Evolutionary conservation across 2,888 invertebrate species (phyloP), one percentile per base, ranked within the genome.

Genomic region (Xylocampa areola): DNA sequence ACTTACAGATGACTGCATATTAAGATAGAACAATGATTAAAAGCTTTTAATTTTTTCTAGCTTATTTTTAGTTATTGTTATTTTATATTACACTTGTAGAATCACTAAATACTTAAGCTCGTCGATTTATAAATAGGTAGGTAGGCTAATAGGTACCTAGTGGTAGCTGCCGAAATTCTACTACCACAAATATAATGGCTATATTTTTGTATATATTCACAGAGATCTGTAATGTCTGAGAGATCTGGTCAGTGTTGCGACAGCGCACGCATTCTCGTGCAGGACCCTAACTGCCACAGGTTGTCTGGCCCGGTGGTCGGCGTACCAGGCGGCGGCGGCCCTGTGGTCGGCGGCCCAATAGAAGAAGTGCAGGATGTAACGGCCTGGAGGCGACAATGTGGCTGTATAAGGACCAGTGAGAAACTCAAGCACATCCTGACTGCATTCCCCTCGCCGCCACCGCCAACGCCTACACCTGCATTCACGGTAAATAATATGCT

Each of bases 391-490:
- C 77, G 86, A 2, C 76, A 78, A 10, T 92, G 92, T 63, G 89
- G 91, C 1, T 92, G 92, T 51, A 40, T 88, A 30, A 80, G 78
- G 21, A 93, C 92, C 29, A 93, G 91, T 57, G 90, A 91, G 1
- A 93, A 92, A 70, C 65, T 94, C 39, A 86, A 82, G 47, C 63
- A 81, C 41, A 79, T 92, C 14, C 54, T 94, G 11, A 76, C 79
- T 17, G 53, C 61, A 0, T 92, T 93, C 49, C 92, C 92, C 0
- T 10, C 73, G 1, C 68, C 89, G 0, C 85, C 89, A 0, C 88
- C 91, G 0, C 90, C 91, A 0, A 69, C 88, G 1, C 81, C 86
- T 10, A 1, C 14, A 2, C 1, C 4, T 17, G 2, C 13, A 5
- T 8, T 4, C 1, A 7, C 2, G 19, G 53, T 40, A 40, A 40